Percentiles rank a stretch among this genome's conserved stretches.
Evolutionary conservation across 2,113 vertebrate genomes (phyloP).

Genomic region (Rhombomys opimus): DNA sequence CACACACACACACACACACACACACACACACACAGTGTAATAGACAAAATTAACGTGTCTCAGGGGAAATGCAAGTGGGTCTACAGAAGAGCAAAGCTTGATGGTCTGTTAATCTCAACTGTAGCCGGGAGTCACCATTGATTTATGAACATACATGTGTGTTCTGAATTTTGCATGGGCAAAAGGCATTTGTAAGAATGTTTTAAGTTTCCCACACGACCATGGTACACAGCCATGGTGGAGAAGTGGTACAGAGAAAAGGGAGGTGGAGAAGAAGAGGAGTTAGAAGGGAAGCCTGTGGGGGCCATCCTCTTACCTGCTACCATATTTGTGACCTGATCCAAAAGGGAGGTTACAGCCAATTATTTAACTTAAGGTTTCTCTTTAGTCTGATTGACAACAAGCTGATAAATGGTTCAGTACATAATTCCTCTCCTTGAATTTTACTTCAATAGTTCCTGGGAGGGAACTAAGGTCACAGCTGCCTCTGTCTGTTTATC

Average conservation of each 20-base stretch:
- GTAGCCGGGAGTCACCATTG: accelerated
- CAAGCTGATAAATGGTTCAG: not conserved
- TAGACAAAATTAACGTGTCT: not conserved
- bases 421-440: too few relatives aligned
- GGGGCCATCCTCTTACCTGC: not conserved
- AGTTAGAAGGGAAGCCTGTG: not conserved
- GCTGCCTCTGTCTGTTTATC: not conserved
- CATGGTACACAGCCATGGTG: not conserved
- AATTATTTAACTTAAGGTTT: not conserved
- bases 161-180: not conserved
- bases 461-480: not conserved
- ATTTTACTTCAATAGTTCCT: not conserved
- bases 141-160: not conserved
- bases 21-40: not conserved
- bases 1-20: not conserved
- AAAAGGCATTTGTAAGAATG: not conserved
- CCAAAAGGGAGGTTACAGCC: not conserved
- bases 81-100: not conserved
- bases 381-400: not conserved
- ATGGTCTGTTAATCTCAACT: not conserved
- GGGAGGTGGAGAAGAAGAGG: not conserved
- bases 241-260: not conserved
- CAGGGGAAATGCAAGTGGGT: not conserved
- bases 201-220: not conserved
- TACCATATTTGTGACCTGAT: not conserved